Evolutionary conservation across 2,888 invertebrate genomes (phyloP).

Genomic region (Diogma glabrata): DNA sequence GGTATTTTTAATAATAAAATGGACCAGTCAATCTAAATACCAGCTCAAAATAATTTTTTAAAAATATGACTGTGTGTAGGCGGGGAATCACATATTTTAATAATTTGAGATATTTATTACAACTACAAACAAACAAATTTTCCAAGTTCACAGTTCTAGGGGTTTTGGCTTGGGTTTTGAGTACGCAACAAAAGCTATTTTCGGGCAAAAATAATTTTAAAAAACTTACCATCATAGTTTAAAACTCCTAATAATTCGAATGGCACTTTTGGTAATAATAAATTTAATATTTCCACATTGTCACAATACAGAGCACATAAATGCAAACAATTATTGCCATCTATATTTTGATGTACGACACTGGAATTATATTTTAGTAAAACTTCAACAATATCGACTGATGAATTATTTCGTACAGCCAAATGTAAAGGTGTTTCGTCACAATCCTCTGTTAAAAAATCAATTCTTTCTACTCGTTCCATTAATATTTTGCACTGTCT

Average conservation of each 20-base stretch:
- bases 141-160: not conserved
- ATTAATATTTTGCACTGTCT: not conserved
- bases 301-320: slow-evolving; percentile 26
- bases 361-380: slow-evolving; percentile 23
- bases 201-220: not conserved
- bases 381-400: slow-evolving; percentile 22
- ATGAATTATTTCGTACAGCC: slow-evolving; percentile 25
- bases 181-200: no score
- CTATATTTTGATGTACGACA: slow-evolving; percentile 24
- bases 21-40: no score
- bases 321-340: slow-evolving; percentile 29
- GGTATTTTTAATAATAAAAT: no score
- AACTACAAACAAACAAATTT: not conserved
- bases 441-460: not conserved
- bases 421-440: slow-evolving; percentile 17
- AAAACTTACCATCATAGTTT: slow-evolving; percentile 27
- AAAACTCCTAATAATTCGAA: slow-evolving; percentile 23
- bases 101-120: slow-evolving; percentile 1
- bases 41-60: no score
- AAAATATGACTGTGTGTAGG: not conserved
- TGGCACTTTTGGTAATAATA: slow-evolving; percentile 25
- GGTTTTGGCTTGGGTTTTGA: not conserved
- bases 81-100: not conserved
- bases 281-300: slow-evolving; percentile 21
- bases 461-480: not conserved